Evolutionary conservation across 2,888 invertebrate species (phyloP).

Genomic region (Hypsopygia costalis): DNA sequence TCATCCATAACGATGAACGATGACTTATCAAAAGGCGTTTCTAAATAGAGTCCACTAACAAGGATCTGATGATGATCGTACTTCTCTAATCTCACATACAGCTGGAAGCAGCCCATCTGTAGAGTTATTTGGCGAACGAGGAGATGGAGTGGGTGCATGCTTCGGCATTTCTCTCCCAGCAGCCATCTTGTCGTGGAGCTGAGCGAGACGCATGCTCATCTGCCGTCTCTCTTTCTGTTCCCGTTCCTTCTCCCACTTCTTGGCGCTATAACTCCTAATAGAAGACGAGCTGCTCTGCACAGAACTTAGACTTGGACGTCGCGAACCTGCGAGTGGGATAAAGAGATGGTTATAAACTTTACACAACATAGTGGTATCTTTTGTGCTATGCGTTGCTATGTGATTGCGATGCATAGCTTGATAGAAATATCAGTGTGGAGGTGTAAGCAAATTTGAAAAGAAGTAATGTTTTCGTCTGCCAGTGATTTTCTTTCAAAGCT

Average conservation of each 20-base stretch:
- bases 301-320: constrained; percentile 93
- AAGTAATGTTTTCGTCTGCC: background rate
- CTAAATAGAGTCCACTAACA: constrained; percentile 19
- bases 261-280: constrained; percentile 89
- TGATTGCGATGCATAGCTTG: constrained; percentile 16
- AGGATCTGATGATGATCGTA: constrained; percentile 57
- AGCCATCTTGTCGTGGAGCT: constrained; percentile 83
- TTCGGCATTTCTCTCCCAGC: constrained; percentile 68
- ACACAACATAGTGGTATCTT: background rate
- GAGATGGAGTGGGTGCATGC: constrained; percentile 85
- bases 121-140: constrained; percentile 88
- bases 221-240: constrained; percentile 91
- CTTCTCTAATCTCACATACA: constrained; percentile 90
- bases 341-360: constrained; percentile 16
- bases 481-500: constrained; percentile 2
- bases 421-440: constrained; percentile 3
- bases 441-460: constrained; percentile 1
- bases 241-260: constrained; percentile 88
- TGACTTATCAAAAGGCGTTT: background rate
- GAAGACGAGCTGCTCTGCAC: constrained; percentile 92
- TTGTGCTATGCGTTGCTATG: constrained; percentile 18
- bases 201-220: constrained; percentile 88
- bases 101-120: constrained; percentile 91
- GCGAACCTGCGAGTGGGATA: constrained; percentile 83
- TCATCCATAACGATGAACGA: no score